Percentiles rank a stretch among this genome's conserved stretches.
Conservation (phyloP, 2,797 vertebrate genomes). For the Halcyon leucocephala region DNA sequence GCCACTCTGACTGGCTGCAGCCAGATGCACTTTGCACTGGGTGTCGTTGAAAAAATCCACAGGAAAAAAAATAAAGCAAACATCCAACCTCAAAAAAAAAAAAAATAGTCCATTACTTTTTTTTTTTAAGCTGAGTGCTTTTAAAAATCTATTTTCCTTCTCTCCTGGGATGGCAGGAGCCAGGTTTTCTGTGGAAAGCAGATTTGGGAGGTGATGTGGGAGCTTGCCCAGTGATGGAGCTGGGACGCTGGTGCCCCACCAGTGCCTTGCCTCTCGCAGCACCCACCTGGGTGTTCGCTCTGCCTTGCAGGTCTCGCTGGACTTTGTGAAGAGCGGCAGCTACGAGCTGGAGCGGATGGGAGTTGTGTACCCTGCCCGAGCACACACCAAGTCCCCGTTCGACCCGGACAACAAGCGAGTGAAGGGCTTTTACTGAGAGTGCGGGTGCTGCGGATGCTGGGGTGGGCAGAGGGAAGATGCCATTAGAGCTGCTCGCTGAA, state of each 20-base stretch:
- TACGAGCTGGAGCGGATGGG: conserved; percentile 95
- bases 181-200: not conserved
- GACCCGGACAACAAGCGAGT: conserved; percentile 92
- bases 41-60: not conserved
- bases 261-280: not conserved
- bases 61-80: no score
- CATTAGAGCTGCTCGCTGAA: not conserved
- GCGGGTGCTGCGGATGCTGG: rapidly evolving
- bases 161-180: not conserved
- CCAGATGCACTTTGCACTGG: not conserved
- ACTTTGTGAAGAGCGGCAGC: conserved; percentile 88
- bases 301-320: conserved; percentile 83
- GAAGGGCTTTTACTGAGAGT: conserved; percentile 86
- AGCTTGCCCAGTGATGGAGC: not conserved
- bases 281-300: rapidly evolving
- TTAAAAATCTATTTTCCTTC: not conserved
- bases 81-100: no score
- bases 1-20: not conserved
- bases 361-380: conserved; percentile 84
- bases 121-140: not conserved
- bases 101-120: not conserved
- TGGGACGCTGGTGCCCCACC: not conserved
- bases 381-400: conserved; percentile 92
- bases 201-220: rapidly evolving
- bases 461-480: not conserved